Conservation (phyloP, 2,797 vertebrate species). For the Acridotheres tristis region DNA sequence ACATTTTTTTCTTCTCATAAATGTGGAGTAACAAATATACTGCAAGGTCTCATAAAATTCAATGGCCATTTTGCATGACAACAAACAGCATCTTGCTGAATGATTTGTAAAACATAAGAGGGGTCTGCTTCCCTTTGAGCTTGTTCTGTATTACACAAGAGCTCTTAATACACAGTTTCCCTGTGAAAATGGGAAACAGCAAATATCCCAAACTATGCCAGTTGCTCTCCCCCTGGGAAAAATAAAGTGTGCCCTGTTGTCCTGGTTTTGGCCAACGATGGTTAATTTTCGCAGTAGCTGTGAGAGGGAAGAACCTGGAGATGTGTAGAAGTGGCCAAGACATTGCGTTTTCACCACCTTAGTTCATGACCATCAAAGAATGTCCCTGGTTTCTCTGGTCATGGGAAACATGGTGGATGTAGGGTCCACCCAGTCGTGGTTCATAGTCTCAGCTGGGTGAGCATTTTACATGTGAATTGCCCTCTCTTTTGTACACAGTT, state of each 20-base stretch:
- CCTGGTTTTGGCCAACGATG: accelerated
- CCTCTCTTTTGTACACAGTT: background rate
- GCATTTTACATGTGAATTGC: background rate
- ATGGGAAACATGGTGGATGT: background rate
- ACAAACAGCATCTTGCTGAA: background rate
- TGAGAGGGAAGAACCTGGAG: background rate
- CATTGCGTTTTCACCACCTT: background rate
- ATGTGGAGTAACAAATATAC: background rate
- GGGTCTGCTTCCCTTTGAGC: background rate
- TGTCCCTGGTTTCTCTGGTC: background rate
- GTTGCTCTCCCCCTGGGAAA: background rate
- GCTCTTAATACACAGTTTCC: background rate
- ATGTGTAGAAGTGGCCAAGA: accelerated
- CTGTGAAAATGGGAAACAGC: background rate
- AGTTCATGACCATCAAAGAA: background rate
- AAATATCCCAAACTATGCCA: background rate
- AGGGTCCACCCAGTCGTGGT: background rate
- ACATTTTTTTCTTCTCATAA: background rate
- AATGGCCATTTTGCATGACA: background rate
- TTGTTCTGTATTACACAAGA: background rate
- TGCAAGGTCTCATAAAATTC: background rate
- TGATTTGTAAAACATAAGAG: background rate
- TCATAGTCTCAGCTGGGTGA: background rate
- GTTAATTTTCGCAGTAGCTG: background rate
- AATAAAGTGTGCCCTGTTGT: background rate